Conservation (phyloP, 2,888 invertebrate species). For the Folsomia manolachei region DNA sequence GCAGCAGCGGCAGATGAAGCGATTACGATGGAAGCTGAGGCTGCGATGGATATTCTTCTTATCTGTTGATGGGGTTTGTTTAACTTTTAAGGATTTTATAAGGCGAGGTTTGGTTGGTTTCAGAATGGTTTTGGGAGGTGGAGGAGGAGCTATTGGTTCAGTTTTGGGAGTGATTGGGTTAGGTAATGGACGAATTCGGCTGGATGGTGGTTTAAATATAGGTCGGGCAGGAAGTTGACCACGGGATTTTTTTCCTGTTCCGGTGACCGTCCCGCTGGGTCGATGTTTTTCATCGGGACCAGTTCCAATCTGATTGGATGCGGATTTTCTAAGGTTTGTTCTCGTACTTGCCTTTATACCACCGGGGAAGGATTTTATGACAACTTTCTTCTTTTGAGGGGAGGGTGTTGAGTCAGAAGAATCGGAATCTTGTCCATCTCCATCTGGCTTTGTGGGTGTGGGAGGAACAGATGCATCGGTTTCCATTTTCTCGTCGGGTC, state of each 20-base stretch:
- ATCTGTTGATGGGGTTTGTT: not conserved
- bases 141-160: conserved; percentile 16
- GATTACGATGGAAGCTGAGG: not conserved
- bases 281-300: conserved; percentile 27
- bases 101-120: not conserved
- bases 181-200: conserved; percentile 43
- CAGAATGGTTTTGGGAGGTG: not conserved
- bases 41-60: not conserved
- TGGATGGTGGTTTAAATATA: conserved; percentile 39
- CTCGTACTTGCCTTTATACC: conserved; percentile 38
- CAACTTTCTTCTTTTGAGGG: conserved; percentile 17
- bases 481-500: conserved; percentile 1
- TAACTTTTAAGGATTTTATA: not conserved
- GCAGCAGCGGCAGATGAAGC: conserved; percentile 23
- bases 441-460: not conserved
- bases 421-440: conserved; percentile 1
- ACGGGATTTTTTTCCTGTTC: not conserved
- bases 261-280: not conserved
- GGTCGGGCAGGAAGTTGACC: not conserved
- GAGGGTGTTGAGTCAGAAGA: conserved; percentile 11
- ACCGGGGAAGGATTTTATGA: conserved; percentile 11
- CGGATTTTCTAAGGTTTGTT: conserved; percentile 29
- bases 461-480: not conserved
- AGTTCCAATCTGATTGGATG: conserved; percentile 8
- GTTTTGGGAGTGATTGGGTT: conserved; percentile 34